These are phyloP conservation scores for Diogma glabrata DNA, from an alignment of 2,888 invertebrate genomes.

Conservation along the genomic window DNA sequence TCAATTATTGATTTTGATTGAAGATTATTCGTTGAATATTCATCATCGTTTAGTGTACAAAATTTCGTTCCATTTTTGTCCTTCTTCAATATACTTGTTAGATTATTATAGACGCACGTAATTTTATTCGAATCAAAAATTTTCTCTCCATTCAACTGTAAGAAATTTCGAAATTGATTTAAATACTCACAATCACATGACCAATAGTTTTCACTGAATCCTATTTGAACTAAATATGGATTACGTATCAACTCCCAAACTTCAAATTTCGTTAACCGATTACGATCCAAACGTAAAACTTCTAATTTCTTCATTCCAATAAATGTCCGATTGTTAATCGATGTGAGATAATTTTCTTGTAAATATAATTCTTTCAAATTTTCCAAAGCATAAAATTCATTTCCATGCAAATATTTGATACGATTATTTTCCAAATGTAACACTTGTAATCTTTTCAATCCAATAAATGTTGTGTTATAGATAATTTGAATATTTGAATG, in stretches of 20 bases:
- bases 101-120: slow-evolving; percentile 62
- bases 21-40: slow-evolving; percentile 48
- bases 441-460: slow-evolving; percentile 62
- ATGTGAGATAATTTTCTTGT: slow-evolving; percentile 71
- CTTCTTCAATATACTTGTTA: slow-evolving; percentile 57
- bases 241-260: slow-evolving; percentile 77
- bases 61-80: slow-evolving; percentile 63
- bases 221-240: slow-evolving; percentile 78
- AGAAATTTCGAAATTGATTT: slow-evolving; percentile 66
- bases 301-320: slow-evolving; percentile 67
- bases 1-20: slow-evolving; percentile 29
- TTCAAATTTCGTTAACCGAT: slow-evolving; percentile 67
- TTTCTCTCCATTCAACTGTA: slow-evolving; percentile 66
- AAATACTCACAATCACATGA: slow-evolving; percentile 82
- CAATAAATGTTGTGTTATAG: slow-evolving; percentile 84
- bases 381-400: slow-evolving; percentile 71
- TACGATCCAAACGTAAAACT: slow-evolving; percentile 73
- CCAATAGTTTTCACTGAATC: slow-evolving; percentile 77
- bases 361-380: slow-evolving; percentile 76
- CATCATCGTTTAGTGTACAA: slow-evolving; percentile 53
- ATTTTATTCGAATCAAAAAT: slow-evolving; percentile 67
- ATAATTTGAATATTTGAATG: slow-evolving; percentile 75
- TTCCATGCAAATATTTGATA: slow-evolving; percentile 66
- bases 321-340: slow-evolving; percentile 78
- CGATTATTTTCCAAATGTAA: slow-evolving; percentile 82